Conservation (phyloP, 2,888 invertebrate species). For the Geotrupes spiniger region DNA sequence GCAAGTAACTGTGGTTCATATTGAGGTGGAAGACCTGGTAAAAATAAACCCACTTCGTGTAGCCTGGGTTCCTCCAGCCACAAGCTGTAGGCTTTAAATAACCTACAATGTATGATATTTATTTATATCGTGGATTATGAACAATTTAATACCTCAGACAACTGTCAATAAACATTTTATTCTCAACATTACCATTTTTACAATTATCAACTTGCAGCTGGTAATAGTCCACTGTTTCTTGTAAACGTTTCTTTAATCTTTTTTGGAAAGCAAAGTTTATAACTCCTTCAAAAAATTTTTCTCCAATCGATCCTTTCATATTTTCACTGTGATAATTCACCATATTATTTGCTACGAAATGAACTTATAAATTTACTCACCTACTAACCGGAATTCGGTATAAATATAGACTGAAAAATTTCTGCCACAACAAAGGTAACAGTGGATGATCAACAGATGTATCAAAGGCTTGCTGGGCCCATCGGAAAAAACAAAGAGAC, state of each 20-base stretch:
- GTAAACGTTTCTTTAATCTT: slow-evolving; percentile 65
- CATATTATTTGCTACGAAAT: not conserved
- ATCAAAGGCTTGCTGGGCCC: slow-evolving; percentile 70
- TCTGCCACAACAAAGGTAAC: slow-evolving; percentile 70
- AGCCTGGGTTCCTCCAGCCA: slow-evolving; percentile 80
- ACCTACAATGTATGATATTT: slow-evolving; percentile 43
- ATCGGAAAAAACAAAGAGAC: slow-evolving; percentile 67
- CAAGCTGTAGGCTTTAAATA: slow-evolving; percentile 63
- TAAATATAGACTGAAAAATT: slow-evolving; percentile 71
- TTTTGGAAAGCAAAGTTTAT: slow-evolving; percentile 65
- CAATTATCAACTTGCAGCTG: slow-evolving; percentile 47
- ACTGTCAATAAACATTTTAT: slow-evolving; percentile 42
- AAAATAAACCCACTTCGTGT: slow-evolving; percentile 63
- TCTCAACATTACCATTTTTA: slow-evolving; percentile 24
- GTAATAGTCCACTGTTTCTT: slow-evolving; percentile 61
- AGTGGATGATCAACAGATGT: slow-evolving; percentile 67
- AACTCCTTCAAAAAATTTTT: slow-evolving; percentile 72
- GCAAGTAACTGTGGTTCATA: slow-evolving; percentile 66
- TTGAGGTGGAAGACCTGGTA: slow-evolving; percentile 69
- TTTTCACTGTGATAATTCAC: slow-evolving; percentile 47
- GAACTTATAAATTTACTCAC: slow-evolving; percentile 24
- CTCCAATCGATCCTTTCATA: slow-evolving; percentile 63
- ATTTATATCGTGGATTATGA: too few species aligned
- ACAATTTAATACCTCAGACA: slow-evolving; percentile 43
- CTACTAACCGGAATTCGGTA: slow-evolving; percentile 55